These are phyloP conservation scores for Aphodius sticticus DNA, from an alignment of 2,888 invertebrate genomes.

Conservation along the genomic window DNA sequence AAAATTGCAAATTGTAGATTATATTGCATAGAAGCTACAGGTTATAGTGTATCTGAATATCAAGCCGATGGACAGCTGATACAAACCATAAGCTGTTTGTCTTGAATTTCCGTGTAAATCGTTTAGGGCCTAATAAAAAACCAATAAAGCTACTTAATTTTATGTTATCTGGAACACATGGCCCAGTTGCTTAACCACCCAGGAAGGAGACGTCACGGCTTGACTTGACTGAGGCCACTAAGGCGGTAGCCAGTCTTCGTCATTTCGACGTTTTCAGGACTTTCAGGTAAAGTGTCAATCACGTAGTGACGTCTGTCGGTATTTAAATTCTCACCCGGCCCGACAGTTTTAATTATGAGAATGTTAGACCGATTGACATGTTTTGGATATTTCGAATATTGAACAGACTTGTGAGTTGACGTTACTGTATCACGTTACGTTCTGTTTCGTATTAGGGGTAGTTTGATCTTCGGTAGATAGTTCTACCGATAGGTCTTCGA, in stretches of 20 bases:
- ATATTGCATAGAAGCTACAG: not conserved
- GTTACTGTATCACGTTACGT: not conserved
- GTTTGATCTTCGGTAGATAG: not conserved
- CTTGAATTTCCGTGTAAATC: constrained; percentile 20
- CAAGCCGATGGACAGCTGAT: not conserved
- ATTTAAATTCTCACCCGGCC: not conserved
- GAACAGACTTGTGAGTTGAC: not conserved
- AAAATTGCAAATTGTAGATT: no score
- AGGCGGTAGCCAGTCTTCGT: constrained; percentile 7
- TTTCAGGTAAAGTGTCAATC: constrained; percentile 20
- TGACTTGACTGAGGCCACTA: not conserved
- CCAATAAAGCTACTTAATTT: constrained; percentile 33
- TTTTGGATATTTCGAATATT: constrained; percentile 9
- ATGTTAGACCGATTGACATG: not conserved
- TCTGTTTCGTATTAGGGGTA: not conserved
- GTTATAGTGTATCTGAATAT: not conserved
- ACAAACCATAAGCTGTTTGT: not conserved
- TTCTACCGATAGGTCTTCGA: no score
- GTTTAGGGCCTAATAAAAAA: constrained; percentile 24
- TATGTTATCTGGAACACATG: constrained; percentile 34
- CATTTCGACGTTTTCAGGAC: not conserved
- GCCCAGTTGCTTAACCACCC: constrained; percentile 31
- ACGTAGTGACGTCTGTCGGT: constrained; percentile 5
- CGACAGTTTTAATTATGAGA: constrained; percentile 10
- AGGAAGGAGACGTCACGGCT: constrained; percentile 29